Evolutionary conservation across 2,797 vertebrate species (phyloP).

Genomic region (Syngnathus rostellatus): DNA sequence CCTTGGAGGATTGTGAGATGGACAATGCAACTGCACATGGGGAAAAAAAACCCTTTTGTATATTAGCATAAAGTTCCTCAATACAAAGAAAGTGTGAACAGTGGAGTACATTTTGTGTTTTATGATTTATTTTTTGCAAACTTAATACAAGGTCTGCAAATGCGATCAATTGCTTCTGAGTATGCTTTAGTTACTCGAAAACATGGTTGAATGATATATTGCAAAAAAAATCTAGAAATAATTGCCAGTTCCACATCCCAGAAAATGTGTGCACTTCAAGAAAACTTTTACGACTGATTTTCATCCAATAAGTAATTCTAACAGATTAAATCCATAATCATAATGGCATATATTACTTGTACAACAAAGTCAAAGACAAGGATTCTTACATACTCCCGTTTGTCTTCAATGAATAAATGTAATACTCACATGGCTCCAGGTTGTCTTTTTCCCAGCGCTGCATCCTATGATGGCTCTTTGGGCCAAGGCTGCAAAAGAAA

Average conservation of each 20-base stretch:
- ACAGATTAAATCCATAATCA: too few species aligned
- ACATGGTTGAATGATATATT: neutral
- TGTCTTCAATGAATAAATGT: neutral
- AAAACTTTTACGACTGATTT: too few species aligned
- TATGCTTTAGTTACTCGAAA: neutral
- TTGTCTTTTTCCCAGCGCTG: slow-evolving; percentile 35
- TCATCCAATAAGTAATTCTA: too few species aligned
- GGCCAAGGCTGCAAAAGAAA: slow-evolving; percentile 72
- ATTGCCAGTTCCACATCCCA: neutral
- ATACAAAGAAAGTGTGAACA: neutral
- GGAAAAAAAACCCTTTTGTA: neutral
- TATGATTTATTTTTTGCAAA: too few species aligned
- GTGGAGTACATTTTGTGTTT: neutral
- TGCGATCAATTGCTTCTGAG: too few species aligned
- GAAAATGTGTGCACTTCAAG: neutral
- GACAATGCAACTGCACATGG: neutral
- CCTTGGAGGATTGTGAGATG: neutral
- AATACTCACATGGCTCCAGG: slow-evolving; percentile 40
- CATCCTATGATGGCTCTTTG: slow-evolving; percentile 75
- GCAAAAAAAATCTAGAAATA: neutral
- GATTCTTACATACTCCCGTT: neutral
- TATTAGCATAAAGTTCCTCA: neutral
- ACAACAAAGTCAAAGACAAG: neutral
- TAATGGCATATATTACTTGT: neutral
- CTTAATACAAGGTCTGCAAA: too few species aligned